phyloP scores from a whole-genome alignment of 2,888 invertebrate species.

The Pycnomerus fuliginosus region DNA sequence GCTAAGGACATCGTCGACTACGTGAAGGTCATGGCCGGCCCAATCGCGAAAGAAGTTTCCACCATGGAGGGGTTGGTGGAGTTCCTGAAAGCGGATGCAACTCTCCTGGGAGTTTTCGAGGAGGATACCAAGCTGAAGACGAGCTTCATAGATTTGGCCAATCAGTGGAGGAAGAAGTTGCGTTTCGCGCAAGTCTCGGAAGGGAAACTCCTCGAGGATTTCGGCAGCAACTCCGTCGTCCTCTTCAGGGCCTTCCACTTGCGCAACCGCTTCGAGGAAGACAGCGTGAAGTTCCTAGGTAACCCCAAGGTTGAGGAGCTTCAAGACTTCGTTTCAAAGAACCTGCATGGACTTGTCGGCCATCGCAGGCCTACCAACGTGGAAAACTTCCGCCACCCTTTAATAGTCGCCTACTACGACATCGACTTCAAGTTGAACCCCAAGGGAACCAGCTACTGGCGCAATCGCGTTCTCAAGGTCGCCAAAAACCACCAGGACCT shows the following conservation, averaged over 20 bases:
- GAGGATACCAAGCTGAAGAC: background rate
- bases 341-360: background rate
- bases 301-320: background rate
- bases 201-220: too few relatives aligned
- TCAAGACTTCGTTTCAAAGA: background rate
- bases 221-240: background rate
- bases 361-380: constrained; percentile 33
- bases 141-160: background rate
- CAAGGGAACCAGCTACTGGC: constrained; percentile 91
- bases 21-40: constrained; percentile 60
- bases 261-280: background rate
- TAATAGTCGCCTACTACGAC: constrained; percentile 87
- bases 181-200: background rate
- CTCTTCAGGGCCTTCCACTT: background rate
- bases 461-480: background rate
- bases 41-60: background rate
- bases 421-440: constrained; percentile 96
- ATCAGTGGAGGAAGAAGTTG: background rate
- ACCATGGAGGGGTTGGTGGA: background rate
- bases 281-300: background rate
- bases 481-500: background rate
- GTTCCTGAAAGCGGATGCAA: background rate
- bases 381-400: constrained; percentile 83
- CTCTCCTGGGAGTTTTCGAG: background rate
- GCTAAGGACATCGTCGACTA: constrained; percentile 77